Conservation (phyloP, 2,888 invertebrate species). For the Coleophora deauratella region DNA sequence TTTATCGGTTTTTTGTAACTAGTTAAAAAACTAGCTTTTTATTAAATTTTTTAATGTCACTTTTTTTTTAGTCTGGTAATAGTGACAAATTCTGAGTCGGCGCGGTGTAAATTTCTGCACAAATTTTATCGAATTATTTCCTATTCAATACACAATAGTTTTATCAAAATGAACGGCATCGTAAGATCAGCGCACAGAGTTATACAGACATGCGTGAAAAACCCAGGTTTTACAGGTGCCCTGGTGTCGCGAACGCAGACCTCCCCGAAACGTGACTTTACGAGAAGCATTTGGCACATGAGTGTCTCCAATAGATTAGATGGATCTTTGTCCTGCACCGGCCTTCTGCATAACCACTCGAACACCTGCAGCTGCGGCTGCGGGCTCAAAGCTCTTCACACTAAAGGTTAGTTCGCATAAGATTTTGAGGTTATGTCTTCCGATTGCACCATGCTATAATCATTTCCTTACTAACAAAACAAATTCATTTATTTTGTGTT, state of each 20-base stretch:
- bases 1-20: too few species aligned
- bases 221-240: slow-evolving; percentile 41
- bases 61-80: too few species aligned
- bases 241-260: slow-evolving; percentile 51
- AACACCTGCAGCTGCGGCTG: slow-evolving; percentile 81
- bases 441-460: slow-evolving; percentile 53
- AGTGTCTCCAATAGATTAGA: slow-evolving; percentile 61
- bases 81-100: too few species aligned
- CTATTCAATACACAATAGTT: slow-evolving; percentile 7
- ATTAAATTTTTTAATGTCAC: too few species aligned
- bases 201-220: slow-evolving; percentile 54
- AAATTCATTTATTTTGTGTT: slow-evolving; percentile 15
- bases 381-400: slow-evolving; percentile 76
- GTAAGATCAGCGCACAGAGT: slow-evolving; percentile 76
- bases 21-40: too few species aligned
- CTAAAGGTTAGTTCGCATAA: slow-evolving; percentile 75
- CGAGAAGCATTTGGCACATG: slow-evolving; percentile 84
- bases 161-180: slow-evolving; percentile 78
- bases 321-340: slow-evolving; percentile 37
- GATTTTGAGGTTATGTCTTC: slow-evolving; percentile 48
- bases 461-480: not conserved
- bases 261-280: slow-evolving; percentile 76
- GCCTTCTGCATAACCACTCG: slow-evolving; percentile 71
- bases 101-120: slow-evolving; percentile 15
- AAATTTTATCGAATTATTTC: slow-evolving; percentile 22